A percentile compares a stretch with the other conserved stretches of the same genome.
These are phyloP conservation scores for Cylindroiulus punctatus DNA, from an alignment of 2,888 invertebrate genomes.

Conservation along the genomic window DNA sequence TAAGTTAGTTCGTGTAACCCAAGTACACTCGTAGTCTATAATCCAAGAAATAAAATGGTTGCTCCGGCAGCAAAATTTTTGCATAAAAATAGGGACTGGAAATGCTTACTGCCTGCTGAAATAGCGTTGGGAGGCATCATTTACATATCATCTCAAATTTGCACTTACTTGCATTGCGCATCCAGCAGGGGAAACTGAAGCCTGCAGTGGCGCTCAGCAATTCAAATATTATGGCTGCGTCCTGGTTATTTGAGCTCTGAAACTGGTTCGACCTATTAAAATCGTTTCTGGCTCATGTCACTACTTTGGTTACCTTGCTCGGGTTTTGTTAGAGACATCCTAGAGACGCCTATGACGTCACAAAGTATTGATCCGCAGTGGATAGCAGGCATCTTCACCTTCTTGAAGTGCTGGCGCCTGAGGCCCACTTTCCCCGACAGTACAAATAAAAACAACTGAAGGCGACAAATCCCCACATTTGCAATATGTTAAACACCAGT, in stretches of 20 bases:
- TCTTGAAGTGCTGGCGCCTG: background rate
- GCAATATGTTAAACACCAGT: background rate
- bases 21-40: too few species aligned
- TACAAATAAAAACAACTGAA: background rate
- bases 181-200: background rate
- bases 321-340: background rate
- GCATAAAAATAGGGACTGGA: background rate
- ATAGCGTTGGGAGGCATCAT: background rate
- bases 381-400: background rate
- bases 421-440: background rate
- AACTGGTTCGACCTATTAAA: background rate
- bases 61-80: background rate
- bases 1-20: background rate
- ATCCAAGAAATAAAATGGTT: background rate
- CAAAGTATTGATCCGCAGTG: background rate
- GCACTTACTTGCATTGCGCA: constrained; percentile 22
- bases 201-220: background rate
- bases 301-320: background rate
- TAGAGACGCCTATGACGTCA: background rate
- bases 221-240: background rate
- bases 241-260: background rate
- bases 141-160: constrained; percentile 28
- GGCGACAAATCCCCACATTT: background rate
- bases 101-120: background rate
- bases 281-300: background rate